These are phyloP conservation scores for Lacanobia wlatinum DNA, from an alignment of 2,888 invertebrate species.

Conservation along the genomic window DNA sequence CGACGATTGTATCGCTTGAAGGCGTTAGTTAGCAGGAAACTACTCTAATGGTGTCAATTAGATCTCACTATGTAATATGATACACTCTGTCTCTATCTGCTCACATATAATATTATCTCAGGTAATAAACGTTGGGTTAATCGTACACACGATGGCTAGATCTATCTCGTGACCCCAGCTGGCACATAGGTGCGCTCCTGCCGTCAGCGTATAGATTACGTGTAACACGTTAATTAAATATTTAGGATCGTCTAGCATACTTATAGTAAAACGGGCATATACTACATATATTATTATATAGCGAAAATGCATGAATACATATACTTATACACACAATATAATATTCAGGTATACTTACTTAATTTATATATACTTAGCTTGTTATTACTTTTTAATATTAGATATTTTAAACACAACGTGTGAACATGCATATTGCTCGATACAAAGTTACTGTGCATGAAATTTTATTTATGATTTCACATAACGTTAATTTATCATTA, in stretches of 20 bases:
- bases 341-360: constrained; percentile 52
- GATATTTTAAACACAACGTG: constrained; percentile 68
- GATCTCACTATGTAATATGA: constrained; percentile 28
- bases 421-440: constrained; percentile 84
- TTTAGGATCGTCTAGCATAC: constrained; percentile 50
- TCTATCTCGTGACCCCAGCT: constrained; percentile 52
- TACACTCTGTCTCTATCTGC: constrained; percentile 23
- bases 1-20: constrained; percentile 34
- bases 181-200: constrained; percentile 53
- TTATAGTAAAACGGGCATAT: constrained; percentile 48
- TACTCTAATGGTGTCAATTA: constrained; percentile 32
- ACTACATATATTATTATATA: constrained; percentile 63
- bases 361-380: constrained; percentile 51
- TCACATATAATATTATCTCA: constrained; percentile 27
- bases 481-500: constrained; percentile 72
- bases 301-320: constrained; percentile 50
- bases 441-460: constrained; percentile 82
- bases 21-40: constrained; percentile 36
- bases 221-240: constrained; percentile 53
- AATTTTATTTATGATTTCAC: constrained; percentile 75
- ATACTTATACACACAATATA: constrained; percentile 54
- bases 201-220: constrained; percentile 51
- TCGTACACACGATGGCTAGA: constrained; percentile 38
- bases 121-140: constrained; percentile 44
- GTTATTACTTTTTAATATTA: constrained; percentile 56